Percentiles rank a stretch among this genome's conserved stretches.
Evolutionary conservation across 2,888 invertebrate species (phyloP).

Genomic region (Drosophila pseudotakahashii): DNA sequence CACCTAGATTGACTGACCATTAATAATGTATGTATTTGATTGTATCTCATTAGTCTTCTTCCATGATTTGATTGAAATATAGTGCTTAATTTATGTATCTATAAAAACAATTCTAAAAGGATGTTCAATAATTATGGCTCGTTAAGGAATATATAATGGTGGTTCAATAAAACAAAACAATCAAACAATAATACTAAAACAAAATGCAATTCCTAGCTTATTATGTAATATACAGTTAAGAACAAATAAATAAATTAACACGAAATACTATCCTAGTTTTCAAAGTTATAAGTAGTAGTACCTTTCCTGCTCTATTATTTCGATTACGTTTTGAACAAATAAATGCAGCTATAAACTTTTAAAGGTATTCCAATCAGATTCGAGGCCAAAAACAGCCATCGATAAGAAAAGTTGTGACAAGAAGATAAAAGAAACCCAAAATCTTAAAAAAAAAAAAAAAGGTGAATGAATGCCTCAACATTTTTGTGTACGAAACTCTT

Average conservation of each 20-base stretch:
- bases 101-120: too few relatives aligned
- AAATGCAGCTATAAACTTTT: not conserved
- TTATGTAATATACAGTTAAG: not conserved
- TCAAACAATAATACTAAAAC: too few relatives aligned
- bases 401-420: slow-evolving; percentile 2
- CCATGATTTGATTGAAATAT: too few relatives aligned
- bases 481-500: slow-evolving; percentile 50
- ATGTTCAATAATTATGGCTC: too few relatives aligned
- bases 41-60: too few relatives aligned
- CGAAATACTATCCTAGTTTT: not conserved
- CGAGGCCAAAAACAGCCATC: not conserved
- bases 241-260: not conserved
- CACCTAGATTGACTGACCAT: too few relatives aligned
- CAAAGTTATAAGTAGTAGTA: not conserved
- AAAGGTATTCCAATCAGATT: slow-evolving; percentile 16
- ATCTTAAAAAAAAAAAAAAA: slow-evolving; percentile 30
- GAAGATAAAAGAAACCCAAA: slow-evolving; percentile 4
- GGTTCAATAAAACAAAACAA: too few relatives aligned
- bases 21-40: too few relatives aligned
- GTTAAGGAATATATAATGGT: too few relatives aligned
- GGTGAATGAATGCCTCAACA: slow-evolving; percentile 45
- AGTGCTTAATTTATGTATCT: too few relatives aligned
- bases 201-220: too few relatives aligned
- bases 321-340: not conserved
- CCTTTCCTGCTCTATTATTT: not conserved